These are phyloP conservation scores for Cephonodes hylas DNA, from an alignment of 2,888 invertebrate genomes.

Conservation along the genomic window DNA sequence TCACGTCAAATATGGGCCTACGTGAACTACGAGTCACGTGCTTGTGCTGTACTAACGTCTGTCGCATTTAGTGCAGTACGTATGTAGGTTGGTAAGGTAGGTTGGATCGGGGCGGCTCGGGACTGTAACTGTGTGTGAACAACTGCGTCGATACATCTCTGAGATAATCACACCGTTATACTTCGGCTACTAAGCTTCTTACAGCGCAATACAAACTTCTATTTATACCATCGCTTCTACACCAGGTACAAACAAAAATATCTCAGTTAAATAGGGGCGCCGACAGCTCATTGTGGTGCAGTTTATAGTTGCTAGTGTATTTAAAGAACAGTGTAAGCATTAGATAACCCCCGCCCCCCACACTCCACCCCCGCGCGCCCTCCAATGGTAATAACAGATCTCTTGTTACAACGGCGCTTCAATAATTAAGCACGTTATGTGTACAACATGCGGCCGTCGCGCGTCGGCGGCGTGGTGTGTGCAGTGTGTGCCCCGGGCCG, in stretches of 20 bases:
- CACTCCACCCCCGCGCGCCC: not conserved
- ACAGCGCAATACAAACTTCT: not conserved
- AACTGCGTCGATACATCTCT: not conserved
- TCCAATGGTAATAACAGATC: not conserved
- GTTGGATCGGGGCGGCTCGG: too few species aligned
- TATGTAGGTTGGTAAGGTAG: too few species aligned
- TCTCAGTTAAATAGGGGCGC: not conserved
- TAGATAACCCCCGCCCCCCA: not conserved
- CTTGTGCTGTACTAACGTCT: too few species aligned
- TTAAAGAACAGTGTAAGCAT: not conserved
- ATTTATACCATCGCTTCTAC: not conserved
- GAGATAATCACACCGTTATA: not conserved
- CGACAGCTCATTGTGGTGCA: not conserved
- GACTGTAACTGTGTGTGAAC: too few species aligned
- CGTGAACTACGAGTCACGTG: too few species aligned
- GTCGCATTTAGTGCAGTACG: too few species aligned
- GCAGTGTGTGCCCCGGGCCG: not conserved
- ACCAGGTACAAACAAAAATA: not conserved
- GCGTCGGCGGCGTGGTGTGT: not conserved
- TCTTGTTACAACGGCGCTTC: not conserved
- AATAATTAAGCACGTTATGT: not conserved
- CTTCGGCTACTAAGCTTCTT: not conserved
- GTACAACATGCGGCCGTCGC: not conserved
- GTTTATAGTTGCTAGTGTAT: not conserved
- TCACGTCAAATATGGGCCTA: too few species aligned